A percentile compares a stretch with the other conserved stretches of the same genome.
Conservation (phyloP, 2,888 invertebrate species). For the Zygothrica quintamaculata region DNA sequence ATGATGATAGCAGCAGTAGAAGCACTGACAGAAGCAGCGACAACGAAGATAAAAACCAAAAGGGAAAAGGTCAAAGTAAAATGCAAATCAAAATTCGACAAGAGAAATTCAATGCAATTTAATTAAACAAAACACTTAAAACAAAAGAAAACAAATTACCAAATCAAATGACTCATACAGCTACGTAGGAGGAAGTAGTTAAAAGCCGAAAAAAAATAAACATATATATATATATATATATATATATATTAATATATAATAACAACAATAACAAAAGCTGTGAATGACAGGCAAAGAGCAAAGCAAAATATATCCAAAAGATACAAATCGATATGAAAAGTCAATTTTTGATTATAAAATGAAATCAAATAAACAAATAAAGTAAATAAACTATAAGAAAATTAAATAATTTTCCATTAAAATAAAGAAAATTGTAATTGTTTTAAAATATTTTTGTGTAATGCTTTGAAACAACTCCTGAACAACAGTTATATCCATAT, state of each 20-base stretch:
- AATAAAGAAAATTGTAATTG: too few species aligned
- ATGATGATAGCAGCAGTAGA: conserved; percentile 67
- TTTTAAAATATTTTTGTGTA: too few species aligned
- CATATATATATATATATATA: too few species aligned
- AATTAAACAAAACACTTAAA: conserved; percentile 37
- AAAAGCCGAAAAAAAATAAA: conserved; percentile 27
- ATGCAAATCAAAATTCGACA: conserved; percentile 51
- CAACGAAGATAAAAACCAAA: conserved; percentile 62
- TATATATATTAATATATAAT: not conserved
- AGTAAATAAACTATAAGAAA: conserved; percentile 3
- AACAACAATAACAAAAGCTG: conserved; percentile 33
- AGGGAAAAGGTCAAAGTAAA: conserved; percentile 67
- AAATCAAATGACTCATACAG: conserved; percentile 56
- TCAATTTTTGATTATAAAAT: conserved; percentile 22
- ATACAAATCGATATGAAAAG: conserved; percentile 32
- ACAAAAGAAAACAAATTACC: not conserved
- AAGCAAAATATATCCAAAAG: conserved; percentile 31
- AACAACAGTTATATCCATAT: conserved; percentile 6
- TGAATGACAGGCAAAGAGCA: not conserved
- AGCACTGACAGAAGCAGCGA: conserved; percentile 25
- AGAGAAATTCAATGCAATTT: conserved; percentile 57
- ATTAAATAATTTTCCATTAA: conserved; percentile 15
- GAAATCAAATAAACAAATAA: conserved; percentile 15
- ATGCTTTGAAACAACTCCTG: too few species aligned
- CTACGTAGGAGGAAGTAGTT: conserved; percentile 12